Evolutionary conservation across 2,888 invertebrate genomes (phyloP), one percentile per base, ranked within the genome.

Genomic region (Chorisops tibialis): DNA sequence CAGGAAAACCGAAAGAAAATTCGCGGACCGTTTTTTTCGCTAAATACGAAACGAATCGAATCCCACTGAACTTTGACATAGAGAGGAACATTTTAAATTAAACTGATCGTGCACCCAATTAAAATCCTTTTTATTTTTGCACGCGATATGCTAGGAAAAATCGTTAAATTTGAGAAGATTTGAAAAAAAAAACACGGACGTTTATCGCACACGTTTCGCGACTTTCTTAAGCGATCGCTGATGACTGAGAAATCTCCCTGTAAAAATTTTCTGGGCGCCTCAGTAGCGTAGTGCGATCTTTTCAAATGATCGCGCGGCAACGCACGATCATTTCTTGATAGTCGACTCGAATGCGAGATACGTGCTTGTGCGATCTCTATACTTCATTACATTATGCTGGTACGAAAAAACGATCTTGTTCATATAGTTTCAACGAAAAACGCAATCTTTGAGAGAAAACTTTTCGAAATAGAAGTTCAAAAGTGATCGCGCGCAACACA

Each of bases 1-100:
- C 52, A 54, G 52, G 52, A 54, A 54, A 39, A 9, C 41, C 35
- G 37, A 4, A 52, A 16, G 38, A 51, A 35, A 51, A 14, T 41
- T n/a, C 21, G 9, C 38, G 19, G 38, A 24, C 5, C 41, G 39
- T 39, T 16, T 38, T 38, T 38, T 37, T 11, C 14, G 14, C 11
- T 39, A 41, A 22, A 19, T 7, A 24, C 48, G 48, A 14, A 6
- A 47, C 47, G 11, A 49, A 35, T 30, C 24, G 30, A n/a, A 50
- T 50, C 45, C 16, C 30, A 30, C 30, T 30, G 30, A 30, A 30
- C 30, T 30, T 7, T 30, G 30, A 30, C 30, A 30, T 9, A 30
- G 30, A 30, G 30, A 30, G 7, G 30, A 30, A n/a, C n/a, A n/a
- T n/a, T 30, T 30, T 30, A 30, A 30, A 30, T 30, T 30, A 9